Evolutionary conservation across 2,113 vertebrate genomes (phyloP).

Genomic region (Sylvietta virens): DNA sequence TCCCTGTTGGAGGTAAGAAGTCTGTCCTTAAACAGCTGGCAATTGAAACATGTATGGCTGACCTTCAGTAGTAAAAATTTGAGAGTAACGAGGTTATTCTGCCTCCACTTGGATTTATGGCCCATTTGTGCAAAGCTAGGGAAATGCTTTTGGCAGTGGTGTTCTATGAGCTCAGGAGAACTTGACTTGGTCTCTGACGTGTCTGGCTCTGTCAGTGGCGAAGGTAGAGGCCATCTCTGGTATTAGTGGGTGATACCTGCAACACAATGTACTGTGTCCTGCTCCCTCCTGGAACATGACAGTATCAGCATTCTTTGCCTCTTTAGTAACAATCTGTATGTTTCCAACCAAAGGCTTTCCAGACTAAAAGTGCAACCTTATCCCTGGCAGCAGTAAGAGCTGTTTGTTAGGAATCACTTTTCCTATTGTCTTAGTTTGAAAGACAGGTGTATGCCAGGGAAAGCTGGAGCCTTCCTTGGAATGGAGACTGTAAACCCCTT

Average conservation of each 20-base stretch:
- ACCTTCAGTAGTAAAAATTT: neutral
- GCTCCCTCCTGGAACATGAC: accelerated
- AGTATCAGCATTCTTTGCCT: neutral
- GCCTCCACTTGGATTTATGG: neutral
- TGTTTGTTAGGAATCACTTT: neutral
- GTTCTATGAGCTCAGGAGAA: neutral
- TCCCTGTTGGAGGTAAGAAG: neutral
- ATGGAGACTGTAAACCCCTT: no score
- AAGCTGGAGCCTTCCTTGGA: no score
- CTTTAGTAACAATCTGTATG: neutral
- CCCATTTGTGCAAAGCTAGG: accelerated
- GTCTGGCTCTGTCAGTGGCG: neutral
- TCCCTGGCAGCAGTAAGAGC: neutral
- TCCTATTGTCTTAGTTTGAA: neutral
- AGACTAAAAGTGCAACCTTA: neutral
- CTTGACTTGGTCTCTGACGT: accelerated
- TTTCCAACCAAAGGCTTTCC: neutral
- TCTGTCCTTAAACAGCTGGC: neutral
- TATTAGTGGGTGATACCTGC: neutral
- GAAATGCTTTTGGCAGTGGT: neutral
- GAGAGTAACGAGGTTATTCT: neutral
- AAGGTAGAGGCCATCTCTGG: neutral
- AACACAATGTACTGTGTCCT: neutral
- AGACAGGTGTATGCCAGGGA: no score
- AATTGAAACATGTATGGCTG: neutral